Evolutionary conservation across 2,888 invertebrate genomes (phyloP).

Genomic region (Asteroscopus sphinx): DNA sequence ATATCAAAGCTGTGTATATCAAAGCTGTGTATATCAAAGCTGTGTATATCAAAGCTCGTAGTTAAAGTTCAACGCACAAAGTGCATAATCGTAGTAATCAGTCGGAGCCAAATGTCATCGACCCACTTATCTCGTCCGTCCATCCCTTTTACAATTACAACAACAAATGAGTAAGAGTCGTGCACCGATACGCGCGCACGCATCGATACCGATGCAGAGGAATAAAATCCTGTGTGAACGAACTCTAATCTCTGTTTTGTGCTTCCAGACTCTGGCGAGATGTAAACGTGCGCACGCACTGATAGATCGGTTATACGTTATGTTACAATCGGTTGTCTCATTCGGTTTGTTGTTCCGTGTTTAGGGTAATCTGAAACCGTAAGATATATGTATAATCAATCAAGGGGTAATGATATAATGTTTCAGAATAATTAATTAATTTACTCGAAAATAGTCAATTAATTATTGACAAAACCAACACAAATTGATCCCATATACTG

Average conservation of each 20-base stretch:
- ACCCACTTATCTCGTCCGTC: slow-evolving; percentile 89
- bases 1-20: slow-evolving; percentile 78
- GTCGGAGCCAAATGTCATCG: slow-evolving; percentile 89
- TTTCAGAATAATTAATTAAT: neutral
- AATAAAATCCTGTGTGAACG: slow-evolving; percentile 90
- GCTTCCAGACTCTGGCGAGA: slow-evolving; percentile 81
- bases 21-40: slow-evolving; percentile 79
- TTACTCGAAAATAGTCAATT: no score
- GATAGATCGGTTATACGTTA: slow-evolving; percentile 67
- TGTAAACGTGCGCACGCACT: slow-evolving; percentile 77
- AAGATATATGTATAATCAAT: slow-evolving; percentile 11
- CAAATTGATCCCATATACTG: neutral
- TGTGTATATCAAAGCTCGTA: slow-evolving; percentile 76
- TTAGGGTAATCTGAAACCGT: slow-evolving; percentile 38
- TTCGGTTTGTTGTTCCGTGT: slow-evolving; percentile 46
- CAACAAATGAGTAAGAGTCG: slow-evolving; percentile 89
- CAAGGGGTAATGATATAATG: neutral
- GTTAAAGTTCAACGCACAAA: slow-evolving; percentile 89
- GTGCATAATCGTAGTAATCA: slow-evolving; percentile 89
- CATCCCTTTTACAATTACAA: slow-evolving; percentile 90
- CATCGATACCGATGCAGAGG: slow-evolving; percentile 86
- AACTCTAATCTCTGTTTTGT: slow-evolving; percentile 89
- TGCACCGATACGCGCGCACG: slow-evolving; percentile 83
- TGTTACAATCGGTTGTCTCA: slow-evolving; percentile 46
- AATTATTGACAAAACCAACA: neutral